Base-by-base conservation (phyloP, 1,140 invertebrate species). In the Uloborus diversus region DNA sequence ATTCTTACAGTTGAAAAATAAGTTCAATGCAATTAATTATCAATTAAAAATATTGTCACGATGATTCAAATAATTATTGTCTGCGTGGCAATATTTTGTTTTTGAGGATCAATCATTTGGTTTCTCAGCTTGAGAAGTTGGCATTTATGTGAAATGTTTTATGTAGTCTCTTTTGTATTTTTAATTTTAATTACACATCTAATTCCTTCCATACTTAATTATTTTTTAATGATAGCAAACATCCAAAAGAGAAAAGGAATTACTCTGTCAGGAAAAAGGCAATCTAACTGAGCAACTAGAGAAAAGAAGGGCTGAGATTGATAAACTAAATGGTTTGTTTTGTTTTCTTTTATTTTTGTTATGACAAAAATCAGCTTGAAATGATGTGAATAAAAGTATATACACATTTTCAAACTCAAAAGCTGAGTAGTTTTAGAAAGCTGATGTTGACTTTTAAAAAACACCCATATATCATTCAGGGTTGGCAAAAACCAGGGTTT, bases 291-390 rank as follows among this genome's bases (percentile, higher is more conserved):
- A 83, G 25, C 80, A 85, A 27, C 49, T 87, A 32, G 85, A 85
- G 28, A 86, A 86, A 78, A 81, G 83, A 76, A 84, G 81, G 30
- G 83, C 75, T 62, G 85, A 87, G 76, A 84, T 86, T 68, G 85
- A 86, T 23, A 71, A 82, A n/a, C 66, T 86, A 2, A 86, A 86
- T 81, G 84, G 85, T 86, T 75, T 79, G 28, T 69, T 47, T 42
- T 79, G 32, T 81, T 27, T 4, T 61, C 57, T 17, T n/a, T n/a
- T n/a, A n/a, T n/a, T n/a, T n/a, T n/a, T n/a, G n/a, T n/a, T n/a
- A n/a, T n/a, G n/a, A n/a, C n/a, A n/a, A n/a, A n/a, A n/a, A n/a
- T n/a, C n/a, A n/a, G n/a, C n/a, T n/a, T n/a, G n/a, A n/a, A n/a
- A n/a, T n/a, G n/a, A n/a, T n/a, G n/a, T n/a, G n/a, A n/a, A n/a